Evolutionary conservation across 2,797 vertebrate genomes (phyloP), one percentile per base, ranked within the genome.

Genomic region (Choloepus didactylus): DNA sequence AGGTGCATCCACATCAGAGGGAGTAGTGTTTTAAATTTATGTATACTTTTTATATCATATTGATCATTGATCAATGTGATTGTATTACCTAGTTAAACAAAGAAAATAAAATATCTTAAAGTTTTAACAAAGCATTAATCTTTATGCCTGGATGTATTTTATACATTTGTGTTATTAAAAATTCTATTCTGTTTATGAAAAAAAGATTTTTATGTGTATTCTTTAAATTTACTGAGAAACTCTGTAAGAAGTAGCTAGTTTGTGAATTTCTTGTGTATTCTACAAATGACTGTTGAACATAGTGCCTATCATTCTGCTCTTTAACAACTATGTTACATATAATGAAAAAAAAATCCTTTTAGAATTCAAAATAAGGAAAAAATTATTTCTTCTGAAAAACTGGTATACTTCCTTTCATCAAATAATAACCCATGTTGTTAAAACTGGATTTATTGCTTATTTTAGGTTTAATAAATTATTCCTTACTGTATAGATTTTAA

Each of bases 361-460:
- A 31, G 31, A 83, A 83, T 77, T 95, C 77, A 69, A 64, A 86
- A 86, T 70, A 19, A 76, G 2, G 18, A 54, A 89, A 77, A 76
- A 81, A 6, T 4, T n/a, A 67, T 92, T 60, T 76, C 29, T 60
- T 76, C 29, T 51, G 41, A 82, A 89, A 94, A 92, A 56, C 23
- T 80, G 10, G 3, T 69, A 80, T 81, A 35, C 59, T 86, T 62
- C 10, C 27, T 31, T 56, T 31, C 35, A 21, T 31, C n/a, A 59
- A 35, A 77, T 77, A 77, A 54, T 23, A 54, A 23, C 49, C 27
- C 27, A 75, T 9, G 16, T 27, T 49, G 51, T 18, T 10, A 73
- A 18, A 92, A 6, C 10, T 29, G 3, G 29, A 73, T 86, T 81
- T 82, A 70, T 46, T 31, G 25, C 35, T 80, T n/a, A 56, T 46